These are phyloP conservation scores for Homarus gammarus DNA, from an alignment of 2,888 invertebrate species.

Conservation along the genomic window DNA sequence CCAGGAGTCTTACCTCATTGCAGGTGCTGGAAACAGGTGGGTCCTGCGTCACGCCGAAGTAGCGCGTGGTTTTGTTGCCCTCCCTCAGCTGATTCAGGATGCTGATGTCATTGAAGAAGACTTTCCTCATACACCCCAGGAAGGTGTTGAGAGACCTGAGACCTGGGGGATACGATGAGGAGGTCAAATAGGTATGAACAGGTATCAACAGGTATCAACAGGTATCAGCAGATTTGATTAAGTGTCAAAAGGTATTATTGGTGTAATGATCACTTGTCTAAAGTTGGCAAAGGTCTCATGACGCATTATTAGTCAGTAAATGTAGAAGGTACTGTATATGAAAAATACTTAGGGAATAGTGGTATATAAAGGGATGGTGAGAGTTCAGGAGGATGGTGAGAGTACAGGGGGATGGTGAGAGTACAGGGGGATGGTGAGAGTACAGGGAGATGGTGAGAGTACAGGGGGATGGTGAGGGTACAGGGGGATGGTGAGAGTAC, in stretches of 20 bases:
- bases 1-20: slow-evolving; percentile 13
- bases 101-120: slow-evolving; percentile 95
- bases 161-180: slow-evolving; percentile 79
- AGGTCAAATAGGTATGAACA: no score
- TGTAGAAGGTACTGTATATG: no score
- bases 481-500: no score
- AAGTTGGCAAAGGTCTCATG: no score
- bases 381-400: background rate
- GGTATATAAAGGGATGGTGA: no score
- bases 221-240: no score
- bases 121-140: slow-evolving; percentile 93
- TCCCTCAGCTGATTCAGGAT: slow-evolving; percentile 88
- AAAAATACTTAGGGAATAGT: no score
- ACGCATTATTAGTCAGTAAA: no score
- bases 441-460: no score
- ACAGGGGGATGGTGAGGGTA: background rate
- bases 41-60: slow-evolving; percentile 25
- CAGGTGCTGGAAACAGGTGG: slow-evolving; percentile 26
- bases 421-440: background rate
- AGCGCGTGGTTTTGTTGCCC: slow-evolving; percentile 36
- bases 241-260: no score
- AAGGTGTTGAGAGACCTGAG: slow-evolving; percentile 90
- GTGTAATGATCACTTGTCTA: no score
- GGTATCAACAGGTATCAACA: no score
- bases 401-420: background rate